Conservation (phyloP, 2,797 vertebrate genomes). For the Echeneis naucrates region DNA sequence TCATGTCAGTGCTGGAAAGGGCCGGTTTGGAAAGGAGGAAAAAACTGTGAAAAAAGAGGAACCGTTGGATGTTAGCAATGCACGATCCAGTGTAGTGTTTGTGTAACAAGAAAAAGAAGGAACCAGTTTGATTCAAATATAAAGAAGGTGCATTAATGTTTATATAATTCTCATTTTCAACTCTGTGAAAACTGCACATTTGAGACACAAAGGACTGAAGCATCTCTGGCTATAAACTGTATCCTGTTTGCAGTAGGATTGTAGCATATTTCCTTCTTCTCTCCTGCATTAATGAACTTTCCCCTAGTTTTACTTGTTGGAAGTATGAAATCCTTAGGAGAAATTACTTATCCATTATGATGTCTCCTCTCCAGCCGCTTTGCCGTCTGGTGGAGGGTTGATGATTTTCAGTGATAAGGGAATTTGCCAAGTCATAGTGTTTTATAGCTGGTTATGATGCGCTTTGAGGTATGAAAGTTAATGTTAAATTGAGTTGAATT, state of each 20-base stretch:
- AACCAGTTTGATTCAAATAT: background rate
- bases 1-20: slow-evolving; percentile 40
- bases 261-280: background rate
- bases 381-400: no score
- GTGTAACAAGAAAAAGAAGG: background rate
- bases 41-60: slow-evolving; percentile 13
- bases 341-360: background rate
- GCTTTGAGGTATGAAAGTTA: no score
- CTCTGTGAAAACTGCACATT: background rate
- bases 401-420: background rate
- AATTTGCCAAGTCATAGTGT: no score
- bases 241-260: no score
- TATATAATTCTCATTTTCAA: no score
- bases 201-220: no score
- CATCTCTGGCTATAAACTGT: no score
- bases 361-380: background rate
- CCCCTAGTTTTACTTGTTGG: background rate
- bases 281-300: background rate
- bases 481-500: no score
- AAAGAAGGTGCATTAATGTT: background rate
- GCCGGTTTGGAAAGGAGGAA: slow-evolving; percentile 39
- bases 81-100: background rate
- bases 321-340: background rate
- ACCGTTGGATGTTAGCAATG: background rate
- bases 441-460: no score